Percentiles rank a stretch among this genome's conserved stretches.
phyloP scores from a whole-genome alignment of 2,113 vertebrate species.

The Nothobranchius furzeri region DNA sequence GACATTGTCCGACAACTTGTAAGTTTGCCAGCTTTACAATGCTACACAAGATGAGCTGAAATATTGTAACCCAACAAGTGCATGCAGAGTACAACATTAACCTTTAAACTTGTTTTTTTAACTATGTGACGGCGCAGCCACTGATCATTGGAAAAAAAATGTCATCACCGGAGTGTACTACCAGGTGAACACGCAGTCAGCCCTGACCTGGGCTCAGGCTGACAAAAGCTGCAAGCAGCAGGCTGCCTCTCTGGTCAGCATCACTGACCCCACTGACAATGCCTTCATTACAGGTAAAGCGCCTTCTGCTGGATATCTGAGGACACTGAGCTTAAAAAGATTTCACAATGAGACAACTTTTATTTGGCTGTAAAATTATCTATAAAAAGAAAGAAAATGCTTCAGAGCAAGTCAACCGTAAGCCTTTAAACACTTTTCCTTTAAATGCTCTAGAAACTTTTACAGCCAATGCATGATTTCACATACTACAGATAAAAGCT shows the following conservation, averaged over 20 bases:
- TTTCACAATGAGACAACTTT: not conserved
- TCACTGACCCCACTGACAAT: slow-evolving; percentile 87
- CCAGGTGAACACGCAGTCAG: slow-evolving; percentile 85
- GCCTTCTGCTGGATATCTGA: slow-evolving; percentile 16
- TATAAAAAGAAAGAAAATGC: no score
- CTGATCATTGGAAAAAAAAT: slow-evolving; percentile 82
- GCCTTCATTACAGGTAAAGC: slow-evolving; percentile 86
- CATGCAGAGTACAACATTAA: not conserved
- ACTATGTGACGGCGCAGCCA: slow-evolving; percentile 49
- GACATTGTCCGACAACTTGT: slow-evolving; percentile 88
- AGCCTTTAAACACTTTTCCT: not conserved
- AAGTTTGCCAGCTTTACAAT: slow-evolving; percentile 59
- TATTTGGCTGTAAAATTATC: not conserved
- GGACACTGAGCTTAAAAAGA: not conserved
- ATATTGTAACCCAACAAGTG: not conserved
- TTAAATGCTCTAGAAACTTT: no score
- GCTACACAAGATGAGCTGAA: no score
- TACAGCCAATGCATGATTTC: no score
- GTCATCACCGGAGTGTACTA: slow-evolving; percentile 82
- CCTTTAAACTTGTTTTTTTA: not conserved
- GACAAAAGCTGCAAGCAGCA: slow-evolving; percentile 92
- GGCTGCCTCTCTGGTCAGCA: slow-evolving; percentile 80
- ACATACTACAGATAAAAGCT: no score
- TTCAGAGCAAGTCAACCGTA: not conserved
- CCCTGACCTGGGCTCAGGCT: slow-evolving; percentile 88